These are phyloP conservation scores for Yponomeuta plumbellus DNA, from an alignment of 2,888 invertebrate genomes.

Conservation along the genomic window DNA sequence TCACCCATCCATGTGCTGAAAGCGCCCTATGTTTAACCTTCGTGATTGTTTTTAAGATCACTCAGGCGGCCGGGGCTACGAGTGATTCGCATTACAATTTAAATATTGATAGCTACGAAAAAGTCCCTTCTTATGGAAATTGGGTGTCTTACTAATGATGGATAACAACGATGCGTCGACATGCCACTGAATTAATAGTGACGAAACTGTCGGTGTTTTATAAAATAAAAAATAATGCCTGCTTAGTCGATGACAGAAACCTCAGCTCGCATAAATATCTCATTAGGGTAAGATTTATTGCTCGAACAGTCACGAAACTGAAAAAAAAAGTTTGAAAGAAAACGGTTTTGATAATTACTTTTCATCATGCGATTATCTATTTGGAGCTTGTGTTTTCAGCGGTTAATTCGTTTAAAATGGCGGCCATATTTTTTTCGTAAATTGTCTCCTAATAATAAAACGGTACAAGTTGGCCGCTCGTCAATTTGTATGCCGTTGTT, in stretches of 20 bases:
- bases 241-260: conserved; percentile 51
- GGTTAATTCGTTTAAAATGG: conserved; percentile 44
- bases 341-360: conserved; percentile 71
- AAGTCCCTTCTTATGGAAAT: neutral
- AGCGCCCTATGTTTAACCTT: no score
- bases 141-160: neutral
- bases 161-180: conserved; percentile 7
- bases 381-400: conserved; percentile 34
- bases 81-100: no score
- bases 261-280: conserved; percentile 64
- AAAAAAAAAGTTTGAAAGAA: conserved; percentile 57
- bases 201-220: conserved; percentile 48
- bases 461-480: neutral
- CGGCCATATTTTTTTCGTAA: conserved; percentile 57
- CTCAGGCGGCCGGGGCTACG: no score
- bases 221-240: conserved; percentile 55
- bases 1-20: no score
- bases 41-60: no score
- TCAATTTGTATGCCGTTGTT: neutral
- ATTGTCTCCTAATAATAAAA: conserved; percentile 42
- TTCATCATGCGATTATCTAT: conserved; percentile 74
- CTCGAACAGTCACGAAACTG: conserved; percentile 66
- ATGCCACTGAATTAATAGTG: conserved; percentile 37
- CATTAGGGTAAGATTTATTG: conserved; percentile 72
- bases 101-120: conserved; percentile 31